phyloP scores from a whole-genome alignment of 2,113 vertebrate genomes.

The Mellivora capensis region DNA sequence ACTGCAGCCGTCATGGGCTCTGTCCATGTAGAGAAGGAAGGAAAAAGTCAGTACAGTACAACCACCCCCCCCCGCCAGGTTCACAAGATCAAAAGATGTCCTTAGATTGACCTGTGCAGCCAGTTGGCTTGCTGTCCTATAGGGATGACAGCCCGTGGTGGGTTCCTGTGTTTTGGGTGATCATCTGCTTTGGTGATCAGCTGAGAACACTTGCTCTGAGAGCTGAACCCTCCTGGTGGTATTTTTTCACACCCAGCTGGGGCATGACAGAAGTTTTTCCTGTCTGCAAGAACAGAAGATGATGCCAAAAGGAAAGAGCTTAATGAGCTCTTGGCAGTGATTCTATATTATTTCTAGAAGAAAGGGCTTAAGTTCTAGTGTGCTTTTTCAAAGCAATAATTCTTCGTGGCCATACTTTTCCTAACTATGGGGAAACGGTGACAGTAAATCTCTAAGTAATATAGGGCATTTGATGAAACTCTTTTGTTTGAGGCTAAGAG shows the following conservation, averaged over 20 bases:
- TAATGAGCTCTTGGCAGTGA: background rate
- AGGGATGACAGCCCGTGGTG: background rate
- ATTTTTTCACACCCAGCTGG: background rate
- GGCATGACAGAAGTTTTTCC: background rate
- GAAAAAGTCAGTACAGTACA: background rate
- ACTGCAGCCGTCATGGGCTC: background rate
- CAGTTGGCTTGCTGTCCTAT: background rate
- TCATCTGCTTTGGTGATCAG: background rate
- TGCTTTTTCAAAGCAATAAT: background rate
- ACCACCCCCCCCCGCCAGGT: background rate
- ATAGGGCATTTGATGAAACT: background rate
- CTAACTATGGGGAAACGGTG: background rate
- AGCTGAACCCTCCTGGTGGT: background rate
- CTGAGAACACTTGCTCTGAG: background rate
- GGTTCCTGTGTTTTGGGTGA: slow-evolving; percentile 1
- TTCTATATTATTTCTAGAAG: background rate
- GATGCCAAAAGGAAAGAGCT: background rate
- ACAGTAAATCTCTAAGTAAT: background rate
- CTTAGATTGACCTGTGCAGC: background rate
- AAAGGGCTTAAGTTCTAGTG: background rate
- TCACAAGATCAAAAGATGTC: background rate
- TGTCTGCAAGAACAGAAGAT: background rate
- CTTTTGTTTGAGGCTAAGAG: background rate
- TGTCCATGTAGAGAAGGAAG: background rate
- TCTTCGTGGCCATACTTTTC: background rate